Evolutionary conservation across 2,113 vertebrate species (phyloP).

Genomic region (Apeltes quadracus): DNA sequence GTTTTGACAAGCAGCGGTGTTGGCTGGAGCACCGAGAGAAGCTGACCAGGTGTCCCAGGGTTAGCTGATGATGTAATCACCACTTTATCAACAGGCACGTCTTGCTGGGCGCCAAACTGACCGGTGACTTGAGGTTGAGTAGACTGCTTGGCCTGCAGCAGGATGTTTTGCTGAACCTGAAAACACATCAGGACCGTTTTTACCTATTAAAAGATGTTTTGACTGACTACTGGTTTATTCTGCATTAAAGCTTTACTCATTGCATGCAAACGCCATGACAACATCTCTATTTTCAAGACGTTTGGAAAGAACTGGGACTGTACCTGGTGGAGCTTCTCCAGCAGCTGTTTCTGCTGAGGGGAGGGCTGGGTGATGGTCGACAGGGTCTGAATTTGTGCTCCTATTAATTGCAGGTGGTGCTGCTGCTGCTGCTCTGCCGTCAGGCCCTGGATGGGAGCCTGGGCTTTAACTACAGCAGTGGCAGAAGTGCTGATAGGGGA

Average conservation of each 20-base stretch:
- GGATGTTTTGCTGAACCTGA: conserved; percentile 88
- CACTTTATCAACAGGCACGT: conserved; percentile 69
- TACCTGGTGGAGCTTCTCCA: conserved; percentile 93
- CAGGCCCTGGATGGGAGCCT: conserved; percentile 78
- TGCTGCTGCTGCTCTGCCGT: conserved; percentile 85
- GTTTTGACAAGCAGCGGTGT: conserved; percentile 83
- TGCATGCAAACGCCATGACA: neutral
- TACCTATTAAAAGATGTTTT: neutral
- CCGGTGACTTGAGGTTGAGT: conserved; percentile 56
- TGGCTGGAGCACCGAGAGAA: conserved; percentile 79
- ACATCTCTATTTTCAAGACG: neutral
- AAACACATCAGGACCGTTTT: conserved; percentile 14
- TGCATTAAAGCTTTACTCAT: neutral
- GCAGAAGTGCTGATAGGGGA: conserved; percentile 54
- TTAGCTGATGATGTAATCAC: conserved; percentile 65
- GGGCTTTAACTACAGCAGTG: conserved; percentile 75
- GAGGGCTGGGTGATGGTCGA: conserved; percentile 80
- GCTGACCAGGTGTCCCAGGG: conserved; percentile 57
- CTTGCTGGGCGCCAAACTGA: conserved; percentile 77
- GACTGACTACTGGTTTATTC: neutral
- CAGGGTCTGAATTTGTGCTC: conserved; percentile 84
- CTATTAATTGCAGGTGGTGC: conserved; percentile 86
- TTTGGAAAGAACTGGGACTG: neutral
- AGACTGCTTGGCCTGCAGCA: conserved; percentile 82
- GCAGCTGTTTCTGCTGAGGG: conserved; percentile 86